Evolutionary conservation across 1,140 invertebrate genomes (phyloP).

Genomic region (Araneus ventricosus): DNA sequence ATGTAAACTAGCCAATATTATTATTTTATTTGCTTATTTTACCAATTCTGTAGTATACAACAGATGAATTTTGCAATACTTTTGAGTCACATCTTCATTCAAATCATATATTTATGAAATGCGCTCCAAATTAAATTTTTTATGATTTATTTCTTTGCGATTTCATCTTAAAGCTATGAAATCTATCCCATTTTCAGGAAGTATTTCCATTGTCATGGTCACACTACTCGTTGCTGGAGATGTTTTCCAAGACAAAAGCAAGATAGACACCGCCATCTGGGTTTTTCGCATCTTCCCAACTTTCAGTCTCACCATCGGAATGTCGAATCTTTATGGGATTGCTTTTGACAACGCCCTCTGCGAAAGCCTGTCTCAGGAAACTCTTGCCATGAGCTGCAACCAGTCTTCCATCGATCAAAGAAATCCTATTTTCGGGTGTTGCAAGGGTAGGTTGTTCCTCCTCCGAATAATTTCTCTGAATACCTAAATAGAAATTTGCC

Average conservation of each 20-base stretch:
- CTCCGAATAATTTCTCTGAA: no score
- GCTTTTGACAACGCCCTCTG: conserved; percentile 51
- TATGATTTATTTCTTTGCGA: background rate
- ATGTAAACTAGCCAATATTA: no score
- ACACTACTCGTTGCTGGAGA: background rate
- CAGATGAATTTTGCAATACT: background rate
- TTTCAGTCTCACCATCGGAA: conserved; percentile 15
- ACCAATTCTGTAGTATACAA: background rate
- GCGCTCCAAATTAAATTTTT: background rate
- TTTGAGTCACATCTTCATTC: no score
- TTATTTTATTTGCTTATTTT: no score
- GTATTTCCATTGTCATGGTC: background rate
- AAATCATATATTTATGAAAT: background rate
- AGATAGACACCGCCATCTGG: background rate
- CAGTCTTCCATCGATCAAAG: background rate
- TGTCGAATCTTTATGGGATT: conserved; percentile 28
- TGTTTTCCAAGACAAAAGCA: background rate
- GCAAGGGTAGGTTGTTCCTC: no score
- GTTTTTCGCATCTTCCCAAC: conserved; percentile 9
- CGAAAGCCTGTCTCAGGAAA: conserved; percentile 21
- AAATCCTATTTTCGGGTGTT: conserved; percentile 43
- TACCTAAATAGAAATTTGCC: no score
- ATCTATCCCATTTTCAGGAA: conserved; percentile 31
- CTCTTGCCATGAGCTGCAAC: conserved; percentile 1
- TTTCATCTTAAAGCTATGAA: background rate